A percentile compares a stretch with the other conserved stretches of the same genome.
These are phyloP conservation scores for Progne subis DNA, from an alignment of 2,113 vertebrate species.

Conservation along the genomic window DNA sequence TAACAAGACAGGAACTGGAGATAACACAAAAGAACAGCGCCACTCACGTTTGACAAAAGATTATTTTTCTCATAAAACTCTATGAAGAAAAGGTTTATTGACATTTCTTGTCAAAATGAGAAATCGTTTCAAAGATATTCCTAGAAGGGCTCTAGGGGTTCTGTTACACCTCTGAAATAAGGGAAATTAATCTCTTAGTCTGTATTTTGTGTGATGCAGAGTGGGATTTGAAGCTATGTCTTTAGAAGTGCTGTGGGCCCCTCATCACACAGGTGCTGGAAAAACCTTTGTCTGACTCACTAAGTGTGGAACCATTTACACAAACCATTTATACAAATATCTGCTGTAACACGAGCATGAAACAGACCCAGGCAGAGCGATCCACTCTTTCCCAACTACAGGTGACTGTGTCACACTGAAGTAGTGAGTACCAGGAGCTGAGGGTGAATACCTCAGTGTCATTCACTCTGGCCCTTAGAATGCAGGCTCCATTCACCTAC, in stretches of 20 bases:
- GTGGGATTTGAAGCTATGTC: neutral
- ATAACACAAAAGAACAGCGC: neutral
- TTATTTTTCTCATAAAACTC: neutral
- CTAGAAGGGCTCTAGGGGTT: neutral
- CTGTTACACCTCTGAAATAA: neutral
- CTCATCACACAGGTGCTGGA: neutral
- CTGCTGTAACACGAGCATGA: neutral
- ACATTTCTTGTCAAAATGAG: neutral
- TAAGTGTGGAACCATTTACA: neutral
- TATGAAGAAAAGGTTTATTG: neutral
- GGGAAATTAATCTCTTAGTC: neutral
- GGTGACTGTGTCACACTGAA: neutral
- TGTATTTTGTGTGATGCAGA: neutral
- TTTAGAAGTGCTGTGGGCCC: neutral
- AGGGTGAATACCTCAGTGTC: neutral
- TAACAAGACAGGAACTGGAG: neutral
- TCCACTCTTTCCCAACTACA: neutral
- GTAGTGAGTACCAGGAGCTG: neutral
- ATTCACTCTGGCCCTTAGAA: neutral
- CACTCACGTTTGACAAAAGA: neutral
- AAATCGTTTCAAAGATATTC: neutral
- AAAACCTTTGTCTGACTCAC: neutral
- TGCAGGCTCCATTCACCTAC: neutral
- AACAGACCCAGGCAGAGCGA: fast-evolving
- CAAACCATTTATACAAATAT: neutral